Conservation (phyloP, 2,113 vertebrate genomes). For the Rhea pennata region DNA sequence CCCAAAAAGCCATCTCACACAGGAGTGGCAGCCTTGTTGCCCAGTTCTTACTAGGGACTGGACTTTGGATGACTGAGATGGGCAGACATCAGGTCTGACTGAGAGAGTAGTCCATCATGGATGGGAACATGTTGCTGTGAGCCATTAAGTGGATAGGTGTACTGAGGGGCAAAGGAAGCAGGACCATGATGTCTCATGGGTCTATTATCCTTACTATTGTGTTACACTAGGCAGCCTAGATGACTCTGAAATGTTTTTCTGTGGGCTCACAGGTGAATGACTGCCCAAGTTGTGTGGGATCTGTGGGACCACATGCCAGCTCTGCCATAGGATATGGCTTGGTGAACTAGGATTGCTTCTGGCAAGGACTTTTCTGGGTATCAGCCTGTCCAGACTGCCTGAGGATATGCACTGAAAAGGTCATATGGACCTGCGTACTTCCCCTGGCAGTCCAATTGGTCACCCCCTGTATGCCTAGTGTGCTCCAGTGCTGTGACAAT, state of each 20-base stretch:
- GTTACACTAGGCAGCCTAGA: background rate
- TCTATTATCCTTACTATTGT: background rate
- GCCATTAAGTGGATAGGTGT: background rate
- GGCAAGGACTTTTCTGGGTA: background rate
- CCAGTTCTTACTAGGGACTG: no score
- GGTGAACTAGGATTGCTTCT: background rate
- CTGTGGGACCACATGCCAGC: accelerated
- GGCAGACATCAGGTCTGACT: background rate
- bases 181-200: background rate
- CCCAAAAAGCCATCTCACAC: background rate
- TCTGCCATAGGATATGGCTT: background rate
- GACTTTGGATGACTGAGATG: background rate
- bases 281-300: accelerated
- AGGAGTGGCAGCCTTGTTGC: background rate
- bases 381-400: background rate
- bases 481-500: background rate
- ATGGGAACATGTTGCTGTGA: background rate
- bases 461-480: accelerated
- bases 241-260: background rate
- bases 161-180: background rate
- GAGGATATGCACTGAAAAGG: background rate
- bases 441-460: background rate
- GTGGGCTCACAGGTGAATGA: background rate
- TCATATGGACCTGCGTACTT: background rate
- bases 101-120: background rate